Evolutionary conservation across 2,797 vertebrate species (phyloP).

Genomic region (Bradypodion pumilum): DNA sequence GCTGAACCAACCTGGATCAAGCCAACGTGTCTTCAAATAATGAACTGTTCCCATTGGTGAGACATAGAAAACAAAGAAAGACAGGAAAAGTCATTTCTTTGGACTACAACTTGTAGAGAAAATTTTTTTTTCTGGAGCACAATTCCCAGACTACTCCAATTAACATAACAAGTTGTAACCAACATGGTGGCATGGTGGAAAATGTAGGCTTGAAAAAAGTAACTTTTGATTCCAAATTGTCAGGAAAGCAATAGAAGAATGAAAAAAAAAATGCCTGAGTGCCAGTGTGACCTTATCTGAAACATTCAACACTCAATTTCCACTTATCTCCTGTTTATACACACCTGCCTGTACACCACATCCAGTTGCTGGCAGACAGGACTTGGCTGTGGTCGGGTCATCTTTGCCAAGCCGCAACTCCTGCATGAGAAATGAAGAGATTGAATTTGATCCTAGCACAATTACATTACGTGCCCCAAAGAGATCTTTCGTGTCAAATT

Average conservation of each 20-base stretch:
- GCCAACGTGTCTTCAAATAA: too few species aligned
- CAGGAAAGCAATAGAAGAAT: neutral
- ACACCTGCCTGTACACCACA: too few species aligned
- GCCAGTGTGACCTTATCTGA: conserved; percentile 8
- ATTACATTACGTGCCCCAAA: conserved; percentile 63
- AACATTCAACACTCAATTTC: conserved; percentile 30
- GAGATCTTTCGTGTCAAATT: conserved; percentile 64
- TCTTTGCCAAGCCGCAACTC: conserved; percentile 66
- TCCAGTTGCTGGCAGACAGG: conserved; percentile 27
- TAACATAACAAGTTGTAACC: too few species aligned
- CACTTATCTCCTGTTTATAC: conserved; percentile 31
- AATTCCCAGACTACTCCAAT: too few species aligned
- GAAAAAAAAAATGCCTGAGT: neutral
- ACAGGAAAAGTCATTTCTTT: too few species aligned
- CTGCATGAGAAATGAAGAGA: conserved; percentile 63
- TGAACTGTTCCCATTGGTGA: too few species aligned
- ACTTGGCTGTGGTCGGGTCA: conserved; percentile 35
- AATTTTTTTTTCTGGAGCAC: too few species aligned
- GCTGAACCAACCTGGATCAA: too few species aligned
- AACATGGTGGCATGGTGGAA: neutral
- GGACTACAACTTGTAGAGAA: too few species aligned
- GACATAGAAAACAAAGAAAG: too few species aligned
- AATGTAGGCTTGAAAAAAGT: neutral
- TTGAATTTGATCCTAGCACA: conserved; percentile 66
- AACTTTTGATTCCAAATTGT: neutral